Base-by-base conservation (phyloP, 2,888 invertebrate genomes). In the Lithosia quadra region DNA sequence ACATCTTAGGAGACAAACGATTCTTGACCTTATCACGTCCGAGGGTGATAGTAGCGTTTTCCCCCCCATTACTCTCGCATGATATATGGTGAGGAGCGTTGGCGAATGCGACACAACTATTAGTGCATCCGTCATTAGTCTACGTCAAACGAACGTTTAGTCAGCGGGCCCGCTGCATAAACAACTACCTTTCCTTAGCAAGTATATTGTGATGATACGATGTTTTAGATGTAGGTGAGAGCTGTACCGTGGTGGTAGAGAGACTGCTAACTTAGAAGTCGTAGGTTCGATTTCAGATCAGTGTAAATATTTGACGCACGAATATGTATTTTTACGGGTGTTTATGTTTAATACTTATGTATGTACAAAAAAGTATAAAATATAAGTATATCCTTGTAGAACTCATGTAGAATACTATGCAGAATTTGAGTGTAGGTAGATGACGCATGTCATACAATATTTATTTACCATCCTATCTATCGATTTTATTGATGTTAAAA, bases 71-170 rank as follows among this genome's bases (percentile, higher is more conserved):
- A 91, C 90, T 89, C 91, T 88, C 88, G 87, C 89, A 92, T 94
- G 94, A 95, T 93, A 90, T 93, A 94, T 92, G 91, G 86, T 76
- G 83, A 70, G 78, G 69, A 79, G 84, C 84, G 84, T 81, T 79
- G 86, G 87, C 88, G 89, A 88, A 84, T 88, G 92, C 90, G 92
- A 92, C 92, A 91, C 91, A 90, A 94, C 95, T 95, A 95, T 95
- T 95, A 95, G 94, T 94, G 95, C 95, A 95, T 95, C 90, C 87
- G 91, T 95, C 95, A 95, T 95, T 95, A 94, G 93, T 95, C 95
- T 90, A 90, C 91, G 94, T 94, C 94, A 91, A 78, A 85, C 84
- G 88, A 89, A 85, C 90, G 90, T 89, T 90, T 91, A 91, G 90
- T 86, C 86, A 55, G 80, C 82, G 81, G 73, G 73, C 72, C 64